A percentile compares a stretch with the other conserved stretches of the same genome.
Conservation (phyloP, 1,140 invertebrate species). For the Aphaenogaster ashmeadi region DNA sequence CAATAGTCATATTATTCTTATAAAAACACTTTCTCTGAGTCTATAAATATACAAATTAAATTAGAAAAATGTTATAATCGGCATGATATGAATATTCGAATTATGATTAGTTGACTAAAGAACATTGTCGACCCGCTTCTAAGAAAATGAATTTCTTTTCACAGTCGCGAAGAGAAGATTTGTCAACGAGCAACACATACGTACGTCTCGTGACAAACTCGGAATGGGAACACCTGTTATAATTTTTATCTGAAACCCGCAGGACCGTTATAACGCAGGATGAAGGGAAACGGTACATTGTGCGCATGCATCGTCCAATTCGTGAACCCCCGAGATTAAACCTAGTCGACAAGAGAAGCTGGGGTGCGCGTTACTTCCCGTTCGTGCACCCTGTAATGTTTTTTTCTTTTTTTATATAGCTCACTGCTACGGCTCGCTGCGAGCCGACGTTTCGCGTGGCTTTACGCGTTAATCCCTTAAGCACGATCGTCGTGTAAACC, state of each 20-base stretch:
- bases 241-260: slow-evolving; percentile 44
- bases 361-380: slow-evolving; percentile 47
- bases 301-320: slow-evolving; percentile 37
- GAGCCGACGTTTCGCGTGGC: slow-evolving; percentile 60
- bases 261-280: slow-evolving; percentile 12
- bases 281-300: slow-evolving; percentile 35
- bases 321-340: slow-evolving; percentile 66
- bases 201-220: slow-evolving; percentile 19
- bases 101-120: neutral
- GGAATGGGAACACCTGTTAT: slow-evolving; percentile 36
- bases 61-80: no score
- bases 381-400: slow-evolving; percentile 33
- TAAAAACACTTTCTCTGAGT: neutral
- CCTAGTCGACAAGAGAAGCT: slow-evolving; percentile 56
- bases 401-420: slow-evolving; percentile 22
- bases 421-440: slow-evolving; percentile 43
- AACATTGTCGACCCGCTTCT: neutral
- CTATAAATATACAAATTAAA: neutral
- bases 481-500: slow-evolving; percentile 73
- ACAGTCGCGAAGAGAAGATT: neutral
- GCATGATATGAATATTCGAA: neutral
- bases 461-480: slow-evolving; percentile 74
- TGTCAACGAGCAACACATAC: slow-evolving; percentile 2
- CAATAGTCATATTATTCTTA: slow-evolving; percentile 1
- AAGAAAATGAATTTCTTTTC: slow-evolving; percentile 25